These are phyloP conservation scores for Limnephilus lunatus DNA, from an alignment of 2,888 invertebrate species.

Conservation along the genomic window DNA sequence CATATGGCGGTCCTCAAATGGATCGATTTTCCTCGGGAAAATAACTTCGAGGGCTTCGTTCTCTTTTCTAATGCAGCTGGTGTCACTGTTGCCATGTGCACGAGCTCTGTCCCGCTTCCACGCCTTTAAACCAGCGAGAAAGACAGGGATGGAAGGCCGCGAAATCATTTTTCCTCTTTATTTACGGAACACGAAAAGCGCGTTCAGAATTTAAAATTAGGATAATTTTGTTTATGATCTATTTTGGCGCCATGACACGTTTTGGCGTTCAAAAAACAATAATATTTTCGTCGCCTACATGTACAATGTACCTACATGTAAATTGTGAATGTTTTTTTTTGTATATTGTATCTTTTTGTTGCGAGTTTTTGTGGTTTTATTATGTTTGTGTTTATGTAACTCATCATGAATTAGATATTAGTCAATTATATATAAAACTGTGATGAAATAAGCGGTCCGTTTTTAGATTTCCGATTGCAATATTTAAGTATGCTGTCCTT, in stretches of 20 bases:
- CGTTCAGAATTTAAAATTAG: background rate
- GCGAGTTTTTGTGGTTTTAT: no score
- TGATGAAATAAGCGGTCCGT: no score
- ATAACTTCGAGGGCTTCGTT: background rate
- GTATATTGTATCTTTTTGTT: no score
- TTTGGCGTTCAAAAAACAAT: background rate
- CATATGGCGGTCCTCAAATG: background rate
- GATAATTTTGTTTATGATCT: background rate
- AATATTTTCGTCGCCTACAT: background rate
- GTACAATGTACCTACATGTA: no score
- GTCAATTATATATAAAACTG: no score
- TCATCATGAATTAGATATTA: no score
- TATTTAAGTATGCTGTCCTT: no score
- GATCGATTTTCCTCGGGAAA: constrained; percentile 10
- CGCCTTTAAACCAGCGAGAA: background rate
- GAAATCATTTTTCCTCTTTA: background rate
- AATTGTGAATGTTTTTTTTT: no score
- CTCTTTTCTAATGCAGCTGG: background rate
- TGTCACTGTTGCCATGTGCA: constrained; percentile 22
- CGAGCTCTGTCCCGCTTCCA: background rate
- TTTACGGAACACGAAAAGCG: background rate
- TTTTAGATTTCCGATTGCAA: no score
- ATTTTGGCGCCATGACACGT: background rate
- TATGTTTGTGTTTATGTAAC: no score
- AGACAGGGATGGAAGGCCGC: background rate